These are phyloP conservation scores for Drosophila rellima DNA, from an alignment of 2,888 invertebrate genomes.

Conservation along the genomic window DNA sequence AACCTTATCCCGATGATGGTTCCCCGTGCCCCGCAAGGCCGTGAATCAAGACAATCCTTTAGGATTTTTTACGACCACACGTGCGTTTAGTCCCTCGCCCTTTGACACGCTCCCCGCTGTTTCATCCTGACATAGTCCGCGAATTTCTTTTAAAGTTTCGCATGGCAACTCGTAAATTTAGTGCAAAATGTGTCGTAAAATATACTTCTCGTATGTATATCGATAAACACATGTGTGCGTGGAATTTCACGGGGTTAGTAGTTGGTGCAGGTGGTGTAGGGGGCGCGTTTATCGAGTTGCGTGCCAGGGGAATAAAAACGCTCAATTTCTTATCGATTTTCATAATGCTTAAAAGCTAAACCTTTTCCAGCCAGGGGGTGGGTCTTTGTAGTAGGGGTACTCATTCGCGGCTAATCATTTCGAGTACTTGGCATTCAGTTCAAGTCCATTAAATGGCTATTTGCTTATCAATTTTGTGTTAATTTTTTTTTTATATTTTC, in stretches of 20 bases:
- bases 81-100: conserved; percentile 47
- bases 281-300: conserved; percentile 40
- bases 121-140: conserved; percentile 21
- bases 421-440: conserved; percentile 62
- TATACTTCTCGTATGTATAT: conserved; percentile 32
- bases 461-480: conserved; percentile 73
- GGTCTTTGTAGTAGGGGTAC: not conserved
- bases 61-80: conserved; percentile 63
- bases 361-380: not conserved
- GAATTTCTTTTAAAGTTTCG: conserved; percentile 66
- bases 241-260: not conserved
- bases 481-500: conserved; percentile 21
- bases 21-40: not conserved
- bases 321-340: conserved; percentile 62
- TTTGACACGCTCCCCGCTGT: not conserved
- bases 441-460: conserved; percentile 74
- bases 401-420: conserved; percentile 69
- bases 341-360: conserved; percentile 39
- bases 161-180: conserved; percentile 64
- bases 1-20: not conserved
- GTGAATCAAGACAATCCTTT: conserved; percentile 51
- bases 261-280: not conserved
- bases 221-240: not conserved
- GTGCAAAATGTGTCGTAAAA: conserved; percentile 64
- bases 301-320: conserved; percentile 37